Evolutionary conservation across 2,113 vertebrate species (phyloP).

Genomic region (Speoplatyrhinus poulsoni): DNA sequence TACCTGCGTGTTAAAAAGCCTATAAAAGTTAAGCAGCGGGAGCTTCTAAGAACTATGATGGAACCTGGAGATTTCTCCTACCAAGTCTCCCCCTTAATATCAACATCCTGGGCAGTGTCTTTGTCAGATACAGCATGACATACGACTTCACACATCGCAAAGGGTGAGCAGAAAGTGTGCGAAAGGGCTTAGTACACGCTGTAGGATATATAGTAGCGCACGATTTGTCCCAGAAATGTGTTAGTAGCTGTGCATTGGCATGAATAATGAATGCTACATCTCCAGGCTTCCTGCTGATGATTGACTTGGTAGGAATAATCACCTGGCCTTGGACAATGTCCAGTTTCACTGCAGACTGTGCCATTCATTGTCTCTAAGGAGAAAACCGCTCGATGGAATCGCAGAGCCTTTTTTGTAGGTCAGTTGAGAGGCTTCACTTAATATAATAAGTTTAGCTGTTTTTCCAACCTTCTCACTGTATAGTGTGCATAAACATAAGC

Average conservation of each 20-base stretch:
- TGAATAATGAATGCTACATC: conserved; percentile 52
- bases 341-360: conserved; percentile 37
- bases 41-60: too few relatives aligned
- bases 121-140: conserved; percentile 37
- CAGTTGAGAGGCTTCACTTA: conserved; percentile 35
- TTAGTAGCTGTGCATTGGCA: conserved; percentile 27
- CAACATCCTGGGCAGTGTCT: conserved; percentile 47
- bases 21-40: too few relatives aligned
- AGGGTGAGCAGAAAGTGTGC: conserved; percentile 14
- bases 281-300: conserved; percentile 35
- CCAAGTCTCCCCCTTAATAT: conserved; percentile 44
- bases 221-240: conserved; percentile 23
- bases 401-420: conserved; percentile 12
- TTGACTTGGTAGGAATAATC: conserved; percentile 45
- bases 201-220: conserved; percentile 22
- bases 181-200: conserved; percentile 21
- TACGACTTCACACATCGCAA: conserved; percentile 25
- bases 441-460: conserved; percentile 27
- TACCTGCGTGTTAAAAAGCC: too few relatives aligned
- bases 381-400: conserved; percentile 37
- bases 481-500: background rate
- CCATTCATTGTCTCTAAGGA: conserved; percentile 23
- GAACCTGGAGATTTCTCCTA: background rate
- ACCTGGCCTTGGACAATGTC: conserved; percentile 32
- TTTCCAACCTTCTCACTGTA: conserved; percentile 15